Evolutionary conservation across 2,113 vertebrate genomes (phyloP).

Genomic region (Leptocoma aspasia): DNA sequence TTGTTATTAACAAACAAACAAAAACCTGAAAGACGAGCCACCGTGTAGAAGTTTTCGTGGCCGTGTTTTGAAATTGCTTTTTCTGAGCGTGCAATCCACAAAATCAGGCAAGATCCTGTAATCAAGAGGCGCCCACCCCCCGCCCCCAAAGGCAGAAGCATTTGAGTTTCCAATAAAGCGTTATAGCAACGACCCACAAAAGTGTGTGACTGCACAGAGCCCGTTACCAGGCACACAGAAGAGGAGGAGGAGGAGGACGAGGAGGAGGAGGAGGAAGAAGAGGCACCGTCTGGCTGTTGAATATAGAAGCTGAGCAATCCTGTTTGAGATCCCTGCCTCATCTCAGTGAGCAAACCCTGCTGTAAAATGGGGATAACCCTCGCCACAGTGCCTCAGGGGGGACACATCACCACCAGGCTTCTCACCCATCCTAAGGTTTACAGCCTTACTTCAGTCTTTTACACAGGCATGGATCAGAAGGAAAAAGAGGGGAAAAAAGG

Average conservation of each 20-base stretch:
- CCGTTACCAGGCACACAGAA: neutral
- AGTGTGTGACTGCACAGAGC: neutral
- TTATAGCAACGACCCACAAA: neutral
- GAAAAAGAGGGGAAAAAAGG: neutral
- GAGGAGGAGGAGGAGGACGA: neutral
- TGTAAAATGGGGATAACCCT: neutral
- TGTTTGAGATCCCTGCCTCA: neutral
- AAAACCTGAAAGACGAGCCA: neutral
- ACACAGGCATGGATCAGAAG: neutral
- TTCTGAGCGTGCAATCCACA: neutral
- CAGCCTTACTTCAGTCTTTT: neutral
- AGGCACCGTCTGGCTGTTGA: neutral
- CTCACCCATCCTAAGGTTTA: neutral
- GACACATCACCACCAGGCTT: neutral
- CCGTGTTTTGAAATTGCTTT: neutral
- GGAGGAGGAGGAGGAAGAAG: neutral
- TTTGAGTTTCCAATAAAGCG: neutral
- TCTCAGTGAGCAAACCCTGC: rapidly evolving
- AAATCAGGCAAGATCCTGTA: neutral
- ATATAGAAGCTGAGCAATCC: neutral
- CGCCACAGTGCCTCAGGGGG: rapidly evolving
- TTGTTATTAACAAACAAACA: neutral
- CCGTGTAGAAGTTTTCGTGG: neutral
- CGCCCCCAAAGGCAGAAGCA: neutral
- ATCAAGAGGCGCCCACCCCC: neutral